Evolutionary conservation across 2,113 vertebrate species (phyloP).

Genomic region (Heterocephalus glaber): DNA sequence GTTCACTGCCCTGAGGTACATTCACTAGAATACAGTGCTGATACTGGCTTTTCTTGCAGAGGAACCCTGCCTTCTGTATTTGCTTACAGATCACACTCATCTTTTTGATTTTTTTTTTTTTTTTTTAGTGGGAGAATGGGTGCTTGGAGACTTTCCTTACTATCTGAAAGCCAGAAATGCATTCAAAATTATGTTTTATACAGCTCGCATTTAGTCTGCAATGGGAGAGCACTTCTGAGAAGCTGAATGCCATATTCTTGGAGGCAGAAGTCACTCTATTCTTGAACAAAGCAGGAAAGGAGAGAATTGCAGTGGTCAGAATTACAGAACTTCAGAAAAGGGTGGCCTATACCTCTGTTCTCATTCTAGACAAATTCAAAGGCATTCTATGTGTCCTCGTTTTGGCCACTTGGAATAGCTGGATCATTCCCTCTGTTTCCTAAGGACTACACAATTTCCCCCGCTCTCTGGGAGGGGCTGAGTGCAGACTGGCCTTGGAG

Average conservation of each 20-base stretch:
- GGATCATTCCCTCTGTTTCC: neutral
- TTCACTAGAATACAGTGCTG: neutral
- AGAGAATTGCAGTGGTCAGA: neutral
- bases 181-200: neutral
- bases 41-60: neutral
- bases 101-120: neutral
- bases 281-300: neutral
- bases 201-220: neutral
- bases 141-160: neutral
- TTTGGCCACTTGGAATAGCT: neutral
- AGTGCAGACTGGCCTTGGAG: constrained; percentile 18
- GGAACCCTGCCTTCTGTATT: neutral
- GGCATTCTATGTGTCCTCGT: neutral
- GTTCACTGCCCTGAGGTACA: neutral
- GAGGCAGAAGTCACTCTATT: neutral
- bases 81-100: constrained; percentile 5
- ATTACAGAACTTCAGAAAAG: neutral
- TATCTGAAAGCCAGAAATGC: neutral
- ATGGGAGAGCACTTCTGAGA: neutral
- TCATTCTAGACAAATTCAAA: neutral
- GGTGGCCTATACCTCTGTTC: neutral
- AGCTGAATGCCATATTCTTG: neutral
- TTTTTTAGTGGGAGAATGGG: neutral
- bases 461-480: neutral
- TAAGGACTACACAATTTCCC: neutral